These are phyloP conservation scores for Alitta virens DNA, from an alignment of 2,888 invertebrate species.

Conservation along the genomic window DNA sequence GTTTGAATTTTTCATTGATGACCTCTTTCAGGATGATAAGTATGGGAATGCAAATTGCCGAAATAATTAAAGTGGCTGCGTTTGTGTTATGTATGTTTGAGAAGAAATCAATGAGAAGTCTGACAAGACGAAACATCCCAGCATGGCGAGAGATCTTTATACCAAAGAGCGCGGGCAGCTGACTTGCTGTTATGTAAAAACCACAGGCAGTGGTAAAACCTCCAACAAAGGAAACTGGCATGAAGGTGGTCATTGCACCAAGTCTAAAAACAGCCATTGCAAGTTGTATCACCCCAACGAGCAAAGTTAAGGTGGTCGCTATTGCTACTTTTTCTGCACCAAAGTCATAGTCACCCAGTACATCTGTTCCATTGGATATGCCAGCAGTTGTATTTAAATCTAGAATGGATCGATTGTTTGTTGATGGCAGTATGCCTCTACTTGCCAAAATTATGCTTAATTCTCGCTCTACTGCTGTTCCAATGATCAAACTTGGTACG, in stretches of 20 bases:
- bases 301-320: constrained; percentile 28
- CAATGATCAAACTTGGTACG: constrained; percentile 47
- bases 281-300: constrained; percentile 62
- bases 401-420: not conserved
- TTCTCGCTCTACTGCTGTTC: constrained; percentile 31
- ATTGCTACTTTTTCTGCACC: constrained; percentile 19
- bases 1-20: constrained; percentile 44
- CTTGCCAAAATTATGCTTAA: not conserved
- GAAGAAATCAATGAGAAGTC: constrained; percentile 57
- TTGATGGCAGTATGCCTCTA: not conserved
- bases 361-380: constrained; percentile 4
- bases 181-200: constrained; percentile 28
- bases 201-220: constrained; percentile 37
- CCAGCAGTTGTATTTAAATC: too few relatives aligned
- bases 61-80: constrained; percentile 67
- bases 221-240: constrained; percentile 67
- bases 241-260: constrained; percentile 72
- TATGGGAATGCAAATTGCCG: constrained; percentile 65
- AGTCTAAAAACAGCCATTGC: constrained; percentile 74
- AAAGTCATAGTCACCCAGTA: not conserved
- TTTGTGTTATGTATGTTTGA: constrained; percentile 63
- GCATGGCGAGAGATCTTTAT: constrained; percentile 39
- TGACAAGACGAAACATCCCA: constrained; percentile 40
- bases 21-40: constrained; percentile 61
- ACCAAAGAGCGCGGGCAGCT: constrained; percentile 36